Conservation (phyloP, 2,888 invertebrate species). For the Amblyjoppa proteus region DNA sequence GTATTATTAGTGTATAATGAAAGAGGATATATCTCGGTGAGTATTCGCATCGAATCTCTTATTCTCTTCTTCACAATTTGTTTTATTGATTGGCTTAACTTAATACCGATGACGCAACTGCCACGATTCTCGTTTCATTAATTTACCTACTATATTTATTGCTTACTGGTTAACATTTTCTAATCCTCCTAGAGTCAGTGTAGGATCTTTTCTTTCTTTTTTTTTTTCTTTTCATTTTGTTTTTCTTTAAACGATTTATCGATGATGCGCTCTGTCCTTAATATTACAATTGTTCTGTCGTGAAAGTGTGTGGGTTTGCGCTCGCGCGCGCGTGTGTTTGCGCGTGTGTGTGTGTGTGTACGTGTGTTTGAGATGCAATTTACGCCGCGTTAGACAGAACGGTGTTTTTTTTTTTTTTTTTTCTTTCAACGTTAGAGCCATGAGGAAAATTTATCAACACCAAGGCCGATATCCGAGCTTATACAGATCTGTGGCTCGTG, state of each 20-base stretch:
- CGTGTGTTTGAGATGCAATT: background rate
- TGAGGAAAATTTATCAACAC: constrained; percentile 50
- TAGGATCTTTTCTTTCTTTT: constrained; percentile 24
- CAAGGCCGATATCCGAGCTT: constrained; percentile 59
- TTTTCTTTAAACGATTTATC: constrained; percentile 38
- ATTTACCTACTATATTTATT: constrained; percentile 64
- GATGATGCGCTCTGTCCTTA: constrained; percentile 17
- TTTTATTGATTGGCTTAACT: constrained; percentile 37
- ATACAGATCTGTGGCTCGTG: constrained; percentile 44
- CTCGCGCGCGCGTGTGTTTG: too few relatives aligned
- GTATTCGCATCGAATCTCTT: constrained; percentile 16
- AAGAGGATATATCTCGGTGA: constrained; percentile 18
- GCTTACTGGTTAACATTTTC: constrained; percentile 64
- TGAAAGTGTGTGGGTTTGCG: constrained; percentile 16
- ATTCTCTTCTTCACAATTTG: constrained; percentile 29
- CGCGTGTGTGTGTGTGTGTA: background rate
- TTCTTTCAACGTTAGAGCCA: constrained; percentile 56
- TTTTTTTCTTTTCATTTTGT: constrained; percentile 7
- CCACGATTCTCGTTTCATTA: constrained; percentile 49
- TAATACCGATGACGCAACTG: constrained; percentile 57
- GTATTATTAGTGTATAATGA: constrained; percentile 26
- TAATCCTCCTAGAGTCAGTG: constrained; percentile 48
- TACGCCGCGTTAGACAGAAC: background rate
- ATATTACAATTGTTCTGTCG: constrained; percentile 12
- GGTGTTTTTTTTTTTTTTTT: background rate